Base-by-base conservation (phyloP, 2,113 vertebrate species). In the Pundamilia nyererei region DNA sequence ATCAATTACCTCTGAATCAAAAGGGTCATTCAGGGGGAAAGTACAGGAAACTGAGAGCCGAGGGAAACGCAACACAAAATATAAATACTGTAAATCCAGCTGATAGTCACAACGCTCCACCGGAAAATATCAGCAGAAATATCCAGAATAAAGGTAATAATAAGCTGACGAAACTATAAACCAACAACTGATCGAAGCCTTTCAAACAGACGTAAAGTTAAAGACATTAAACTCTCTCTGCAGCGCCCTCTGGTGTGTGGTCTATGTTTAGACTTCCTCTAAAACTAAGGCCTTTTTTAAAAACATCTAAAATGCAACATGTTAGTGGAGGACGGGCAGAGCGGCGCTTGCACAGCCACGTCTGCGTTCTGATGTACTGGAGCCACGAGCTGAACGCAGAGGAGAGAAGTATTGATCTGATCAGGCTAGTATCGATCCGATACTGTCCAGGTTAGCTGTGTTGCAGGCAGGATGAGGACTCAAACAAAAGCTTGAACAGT, bases 1-100 rank as follows among this genome's bases (percentile, higher is more conserved):
- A 93, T 92, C 83, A 3, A 79, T 93, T 86, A 81, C 3, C 19
- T 72, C 4, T 6, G 4, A 77, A 58, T 88, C 38, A 88, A 83
- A 86, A 53, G 49, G 14, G 58, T 55, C 62, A 86, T 89, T 90
- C 2, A 86, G 40, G 3, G 54, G 29, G 29, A 60, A 80, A 81
- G 14, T 6, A 1, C 21, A 6, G 17, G 31, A 42, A 54, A 29
- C 70, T 29, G 13, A 42, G 11, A 26, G 29, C 19, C 2, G 21
- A 62, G 7, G 21, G 29, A 60, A 45, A 24, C 1, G 2, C n/a
- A 4, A 40, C 45, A 58, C 68, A 14, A 54, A 8, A n/a, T 11
- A 26, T 40, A 80, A 17, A 40, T 5, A 0, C 9, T 80, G 21
- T 75, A 13, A 40, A n/a, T 19, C 47, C 26, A 38, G 47, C 31